These are phyloP conservation scores for Phyllotreta striolata DNA, from an alignment of 2,888 invertebrate species.

Conservation along the genomic window DNA sequence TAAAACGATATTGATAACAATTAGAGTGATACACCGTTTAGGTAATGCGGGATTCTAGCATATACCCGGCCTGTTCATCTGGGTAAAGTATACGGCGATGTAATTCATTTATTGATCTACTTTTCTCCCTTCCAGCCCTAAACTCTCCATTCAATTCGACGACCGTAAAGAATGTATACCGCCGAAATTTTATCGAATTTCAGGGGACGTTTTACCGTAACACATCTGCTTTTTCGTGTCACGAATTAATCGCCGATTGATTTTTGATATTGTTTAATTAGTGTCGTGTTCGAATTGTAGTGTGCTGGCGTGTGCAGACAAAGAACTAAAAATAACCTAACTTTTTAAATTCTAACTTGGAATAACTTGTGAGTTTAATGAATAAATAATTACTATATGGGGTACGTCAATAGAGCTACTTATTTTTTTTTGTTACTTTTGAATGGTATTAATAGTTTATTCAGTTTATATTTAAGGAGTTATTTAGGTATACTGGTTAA, in stretches of 20 bases:
- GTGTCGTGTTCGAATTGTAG: not conserved
- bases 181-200: slow-evolving; percentile 16
- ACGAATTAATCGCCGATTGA: no score
- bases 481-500: no score
- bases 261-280: not conserved
- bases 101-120: slow-evolving; percentile 63
- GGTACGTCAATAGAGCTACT: slow-evolving; percentile 1
- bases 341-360: slow-evolving; percentile 27
- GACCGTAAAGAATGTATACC: slow-evolving; percentile 25
- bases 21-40: slow-evolving; percentile 5
- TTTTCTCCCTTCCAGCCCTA: slow-evolving; percentile 51
- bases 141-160: slow-evolving; percentile 14
- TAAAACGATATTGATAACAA: slow-evolving; percentile 4
- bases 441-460: no score
- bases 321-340: slow-evolving; percentile 40
- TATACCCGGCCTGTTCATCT: slow-evolving; percentile 45
- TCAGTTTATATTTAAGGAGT: no score
- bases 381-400: not conserved
- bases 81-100: slow-evolving; percentile 57
- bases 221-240: no score
- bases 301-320: not conserved
- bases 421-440: not conserved
- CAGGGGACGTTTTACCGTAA: not conserved
- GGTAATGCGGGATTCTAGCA: slow-evolving; percentile 4
- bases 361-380: not conserved